These are phyloP conservation scores for Ctenosaura bakeri DNA, from an alignment of 2,797 vertebrate genomes.

Conservation along the genomic window DNA sequence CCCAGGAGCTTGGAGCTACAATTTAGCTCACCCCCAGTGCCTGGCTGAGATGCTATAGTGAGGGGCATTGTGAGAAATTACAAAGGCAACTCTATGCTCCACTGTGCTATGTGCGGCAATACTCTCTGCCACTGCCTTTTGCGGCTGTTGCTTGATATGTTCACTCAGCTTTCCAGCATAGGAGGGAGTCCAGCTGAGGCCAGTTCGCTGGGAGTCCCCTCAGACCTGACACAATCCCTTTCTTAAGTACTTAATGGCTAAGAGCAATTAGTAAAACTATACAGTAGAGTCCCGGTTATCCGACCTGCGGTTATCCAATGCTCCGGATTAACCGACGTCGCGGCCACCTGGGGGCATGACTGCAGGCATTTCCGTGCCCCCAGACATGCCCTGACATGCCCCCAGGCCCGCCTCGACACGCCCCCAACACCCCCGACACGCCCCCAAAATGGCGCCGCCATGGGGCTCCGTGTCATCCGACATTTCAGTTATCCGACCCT, in stretches of 20 bases:
- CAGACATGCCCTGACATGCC: no score
- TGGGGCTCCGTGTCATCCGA: no score
- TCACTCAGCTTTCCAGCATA: neutral
- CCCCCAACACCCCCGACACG: no score
- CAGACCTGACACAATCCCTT: neutral
- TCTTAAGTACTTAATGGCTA: neutral
- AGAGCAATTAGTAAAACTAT: neutral
- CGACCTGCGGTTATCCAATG: no score
- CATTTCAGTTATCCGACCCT: no score
- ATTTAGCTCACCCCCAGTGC: neutral
- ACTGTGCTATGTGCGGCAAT: neutral
- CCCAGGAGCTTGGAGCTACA: neutral
- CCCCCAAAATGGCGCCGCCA: no score
- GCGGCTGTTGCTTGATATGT: neutral
- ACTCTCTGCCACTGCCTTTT: neutral
- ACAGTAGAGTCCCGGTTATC: no score
- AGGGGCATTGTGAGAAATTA: neutral
- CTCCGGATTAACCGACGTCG: no score
- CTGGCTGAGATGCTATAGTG: neutral
- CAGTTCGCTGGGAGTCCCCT: neutral
- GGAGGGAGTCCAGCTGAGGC: neutral
- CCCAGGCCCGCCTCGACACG: no score
- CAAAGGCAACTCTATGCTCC: neutral
- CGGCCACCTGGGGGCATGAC: no score
- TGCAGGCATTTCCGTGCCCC: no score